phyloP scores from a whole-genome alignment of 30 jellyfish, hydroid and myxozoan species.

The Hydractinia symbiolongicarpus region DNA sequence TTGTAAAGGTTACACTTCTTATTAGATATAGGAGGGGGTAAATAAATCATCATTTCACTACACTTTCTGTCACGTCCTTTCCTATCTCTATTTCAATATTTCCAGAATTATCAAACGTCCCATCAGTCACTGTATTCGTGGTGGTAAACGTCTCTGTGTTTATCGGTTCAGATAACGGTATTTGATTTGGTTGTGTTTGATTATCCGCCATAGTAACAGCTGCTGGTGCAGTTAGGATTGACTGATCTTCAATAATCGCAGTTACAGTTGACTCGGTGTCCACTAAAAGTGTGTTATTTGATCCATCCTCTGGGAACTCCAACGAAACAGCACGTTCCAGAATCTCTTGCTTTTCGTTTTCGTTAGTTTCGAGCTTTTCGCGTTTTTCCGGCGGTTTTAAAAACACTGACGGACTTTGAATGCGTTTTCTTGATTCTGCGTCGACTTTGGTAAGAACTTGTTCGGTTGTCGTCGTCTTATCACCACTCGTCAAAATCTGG shows the following conservation, averaged over 20 bases:
- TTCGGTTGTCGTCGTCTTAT: neutral
- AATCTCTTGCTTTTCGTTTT: neutral
- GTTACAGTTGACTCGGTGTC: constrained; percentile 3
- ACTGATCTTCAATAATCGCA: constrained; percentile 28
- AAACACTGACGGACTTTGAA: constrained; percentile 1
- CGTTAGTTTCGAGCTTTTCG: neutral
- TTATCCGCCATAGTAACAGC: no score
- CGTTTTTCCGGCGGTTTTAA: constrained; percentile 12
- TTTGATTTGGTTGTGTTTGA: no score
- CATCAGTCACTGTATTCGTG: no score
- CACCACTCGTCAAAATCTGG: constrained; percentile 10
- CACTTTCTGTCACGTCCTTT: no score
- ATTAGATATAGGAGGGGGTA: no score
- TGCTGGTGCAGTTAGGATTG: neutral
- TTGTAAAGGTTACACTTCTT: no score
- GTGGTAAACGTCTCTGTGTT: no score
- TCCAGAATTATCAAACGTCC: no score
- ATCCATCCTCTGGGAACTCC: neutral
- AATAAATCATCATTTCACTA: no score
- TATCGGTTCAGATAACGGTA: no score
- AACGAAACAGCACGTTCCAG: neutral
- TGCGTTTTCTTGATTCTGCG: constrained; percentile 5
- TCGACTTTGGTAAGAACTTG: neutral
- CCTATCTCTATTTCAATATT: no score
- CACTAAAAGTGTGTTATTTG: neutral